Percentiles rank a stretch among this genome's conserved stretches.
phyloP scores from a whole-genome alignment of 1,140 invertebrate genomes.

The Drosophila nikananu region DNA sequence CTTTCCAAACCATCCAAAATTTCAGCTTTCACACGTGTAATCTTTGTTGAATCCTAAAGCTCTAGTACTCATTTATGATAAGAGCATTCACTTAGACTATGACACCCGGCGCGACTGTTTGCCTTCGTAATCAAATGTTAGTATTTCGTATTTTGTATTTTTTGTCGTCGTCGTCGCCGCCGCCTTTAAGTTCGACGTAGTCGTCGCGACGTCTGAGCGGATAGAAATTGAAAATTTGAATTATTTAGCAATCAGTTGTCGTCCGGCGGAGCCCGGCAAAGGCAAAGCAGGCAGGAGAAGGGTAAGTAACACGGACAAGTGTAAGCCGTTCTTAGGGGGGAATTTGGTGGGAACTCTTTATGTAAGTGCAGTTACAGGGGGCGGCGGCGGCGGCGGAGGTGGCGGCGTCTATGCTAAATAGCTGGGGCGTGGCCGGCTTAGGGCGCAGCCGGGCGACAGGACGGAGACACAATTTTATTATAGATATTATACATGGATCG shows the following conservation, averaged over 20 bases:
- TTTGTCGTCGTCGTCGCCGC: conserved; percentile 6
- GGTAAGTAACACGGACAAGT: background rate
- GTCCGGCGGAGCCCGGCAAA: conserved; percentile 27
- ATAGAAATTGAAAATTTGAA: conserved; percentile 74
- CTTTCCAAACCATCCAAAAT: background rate
- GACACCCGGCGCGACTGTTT: conserved; percentile 28
- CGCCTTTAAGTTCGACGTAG: conserved; percentile 44
- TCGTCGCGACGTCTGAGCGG: conserved; percentile 71
- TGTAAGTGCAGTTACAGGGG: conserved; percentile 66
- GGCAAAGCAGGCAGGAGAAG: background rate
- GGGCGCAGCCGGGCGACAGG: conserved; percentile 34
- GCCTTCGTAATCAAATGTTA: conserved; percentile 62
- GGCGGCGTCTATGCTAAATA: conserved; percentile 73
- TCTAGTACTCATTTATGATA: background rate
- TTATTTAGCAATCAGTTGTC: conserved; percentile 78
- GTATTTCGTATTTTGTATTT: conserved; percentile 48
- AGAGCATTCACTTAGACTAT: conserved; percentile 25
- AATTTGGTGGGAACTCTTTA: conserved; percentile 44
- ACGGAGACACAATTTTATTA: conserved; percentile 38
- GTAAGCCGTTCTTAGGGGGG: conserved; percentile 5
- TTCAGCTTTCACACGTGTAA: background rate
- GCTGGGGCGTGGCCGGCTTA: conserved; percentile 47
- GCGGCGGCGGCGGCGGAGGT: background rate
- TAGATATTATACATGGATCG: conserved; percentile 27
- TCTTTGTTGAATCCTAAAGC: conserved; percentile 4